Conservation (phyloP, 2,113 vertebrate species). For the Siphamia tubifer region DNA sequence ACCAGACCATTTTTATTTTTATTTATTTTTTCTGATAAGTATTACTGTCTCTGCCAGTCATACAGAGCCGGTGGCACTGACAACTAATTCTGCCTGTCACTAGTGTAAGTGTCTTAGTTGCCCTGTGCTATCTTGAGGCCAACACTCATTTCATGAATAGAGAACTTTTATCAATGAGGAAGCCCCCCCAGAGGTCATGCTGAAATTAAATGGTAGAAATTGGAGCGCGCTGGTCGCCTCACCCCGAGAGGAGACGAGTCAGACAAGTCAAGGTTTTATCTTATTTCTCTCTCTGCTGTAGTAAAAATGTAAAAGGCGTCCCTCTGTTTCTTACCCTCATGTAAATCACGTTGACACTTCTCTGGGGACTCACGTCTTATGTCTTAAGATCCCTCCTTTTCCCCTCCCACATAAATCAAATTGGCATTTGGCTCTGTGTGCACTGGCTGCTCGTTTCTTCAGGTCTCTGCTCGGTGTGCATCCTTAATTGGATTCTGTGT, state of each 20-base stretch:
- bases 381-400: conserved; percentile 48
- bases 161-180: conserved; percentile 50
- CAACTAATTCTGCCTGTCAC: conserved; percentile 48
- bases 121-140: conserved; percentile 27
- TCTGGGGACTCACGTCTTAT: conserved; percentile 45
- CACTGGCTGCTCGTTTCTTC: conserved; percentile 28
- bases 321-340: conserved; percentile 38
- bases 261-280: conserved; percentile 30
- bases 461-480: conserved; percentile 27
- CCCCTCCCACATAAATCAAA: conserved; percentile 65
- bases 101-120: conserved; percentile 2
- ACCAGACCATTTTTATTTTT: not conserved
- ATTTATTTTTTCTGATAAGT: not conserved
- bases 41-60: conserved; percentile 24
- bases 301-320: conserved; percentile 49
- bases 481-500: conserved; percentile 70
- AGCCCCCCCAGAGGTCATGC: conserved; percentile 39
- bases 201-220: conserved; percentile 60
- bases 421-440: conserved; percentile 27
- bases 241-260: conserved; percentile 14
- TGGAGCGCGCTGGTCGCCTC: conserved; percentile 18
- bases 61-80: conserved; percentile 9
- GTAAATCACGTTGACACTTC: conserved; percentile 58
- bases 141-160: conserved; percentile 51
- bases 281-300: conserved; percentile 8